Evolutionary conservation across 1,140 invertebrate species (phyloP).

Genomic region (Scylla paramamosain): DNA sequence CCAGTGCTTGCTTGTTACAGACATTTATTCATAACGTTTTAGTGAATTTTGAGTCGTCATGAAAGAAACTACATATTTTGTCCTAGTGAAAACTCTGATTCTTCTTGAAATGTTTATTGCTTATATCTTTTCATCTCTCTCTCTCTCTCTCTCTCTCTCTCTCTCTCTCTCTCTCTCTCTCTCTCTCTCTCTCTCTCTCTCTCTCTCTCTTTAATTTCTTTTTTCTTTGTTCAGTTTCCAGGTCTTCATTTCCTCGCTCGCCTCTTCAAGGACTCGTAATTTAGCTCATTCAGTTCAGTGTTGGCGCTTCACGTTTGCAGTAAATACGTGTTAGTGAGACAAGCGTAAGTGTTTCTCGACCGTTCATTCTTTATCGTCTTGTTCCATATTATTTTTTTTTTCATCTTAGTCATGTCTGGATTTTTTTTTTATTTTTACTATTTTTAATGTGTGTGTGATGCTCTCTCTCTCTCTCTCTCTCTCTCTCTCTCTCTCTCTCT

Average conservation of each 20-base stretch:
- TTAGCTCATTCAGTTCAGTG: no score
- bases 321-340: no score
- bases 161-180: not conserved
- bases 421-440: not conserved
- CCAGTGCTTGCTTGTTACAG: no score
- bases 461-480: not conserved
- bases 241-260: not conserved
- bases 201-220: not conserved
- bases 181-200: no score
- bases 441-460: not conserved
- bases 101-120: no score
- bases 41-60: no score
- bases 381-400: not conserved
- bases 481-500: not conserved
- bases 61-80: no score
- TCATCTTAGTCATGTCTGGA: not conserved
- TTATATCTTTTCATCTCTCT: no score
- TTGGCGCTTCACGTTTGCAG: no score
- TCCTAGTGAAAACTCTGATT: no score
- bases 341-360: not conserved
- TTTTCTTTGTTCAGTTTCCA: not conserved
- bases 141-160: no score
- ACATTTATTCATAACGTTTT: no score
- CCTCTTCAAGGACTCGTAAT: not conserved
- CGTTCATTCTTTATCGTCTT: not conserved